These are phyloP conservation scores for Diploptera punctata DNA, from an alignment of 2,888 invertebrate species.

Conservation along the genomic window DNA sequence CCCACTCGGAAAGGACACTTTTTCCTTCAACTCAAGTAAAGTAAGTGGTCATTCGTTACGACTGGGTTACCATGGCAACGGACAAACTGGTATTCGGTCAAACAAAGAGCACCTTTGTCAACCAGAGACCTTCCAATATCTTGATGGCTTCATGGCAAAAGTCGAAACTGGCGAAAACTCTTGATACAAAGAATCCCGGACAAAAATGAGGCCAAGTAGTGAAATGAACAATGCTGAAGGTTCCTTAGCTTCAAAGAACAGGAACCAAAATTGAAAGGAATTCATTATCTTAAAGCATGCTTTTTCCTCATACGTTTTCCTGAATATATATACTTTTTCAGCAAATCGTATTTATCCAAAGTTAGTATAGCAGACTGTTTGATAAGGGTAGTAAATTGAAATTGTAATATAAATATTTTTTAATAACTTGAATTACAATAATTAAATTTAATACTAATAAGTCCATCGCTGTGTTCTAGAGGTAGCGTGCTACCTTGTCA, in stretches of 20 bases:
- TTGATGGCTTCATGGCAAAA: neutral
- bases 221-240: neutral
- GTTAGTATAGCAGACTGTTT: too few species aligned
- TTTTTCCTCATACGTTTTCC: too few species aligned
- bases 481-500: too few species aligned
- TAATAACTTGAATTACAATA: too few species aligned
- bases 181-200: neutral
- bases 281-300: neutral
- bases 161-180: neutral
- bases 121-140: neutral
- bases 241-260: neutral
- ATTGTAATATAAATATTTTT: too few species aligned
- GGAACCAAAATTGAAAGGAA: neutral
- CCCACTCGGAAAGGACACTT: too few species aligned
- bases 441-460: too few species aligned
- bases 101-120: neutral
- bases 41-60: neutral
- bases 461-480: too few species aligned
- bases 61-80: neutral
- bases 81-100: neutral
- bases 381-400: too few species aligned
- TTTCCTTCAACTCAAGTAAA: neutral
- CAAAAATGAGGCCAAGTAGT: neutral
- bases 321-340: neutral
- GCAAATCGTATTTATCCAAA: neutral